Evolutionary conservation across 2,888 invertebrate species (phyloP), one percentile per base, ranked within the genome.

Genomic region (Synergus itoensis): DNA sequence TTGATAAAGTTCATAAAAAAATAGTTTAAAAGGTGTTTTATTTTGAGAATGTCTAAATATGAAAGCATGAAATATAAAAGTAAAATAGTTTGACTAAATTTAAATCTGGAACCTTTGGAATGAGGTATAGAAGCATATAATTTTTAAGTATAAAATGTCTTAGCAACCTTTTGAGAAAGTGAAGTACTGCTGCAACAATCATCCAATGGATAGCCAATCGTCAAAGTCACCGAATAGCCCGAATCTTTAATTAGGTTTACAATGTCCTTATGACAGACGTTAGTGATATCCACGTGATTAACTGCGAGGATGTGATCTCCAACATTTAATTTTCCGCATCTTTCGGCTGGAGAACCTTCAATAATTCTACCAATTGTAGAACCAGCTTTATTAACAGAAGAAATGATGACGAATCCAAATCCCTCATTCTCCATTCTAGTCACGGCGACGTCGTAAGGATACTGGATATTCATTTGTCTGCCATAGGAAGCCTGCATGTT

Each of bases 361-460:
- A 99, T 98, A 85, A 99, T 95, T 90, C 98, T 96, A 95, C 98
- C 98, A 85, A 98, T 98, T 40, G 98, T 98, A 0, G 96, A 96
- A 43, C 97, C 96, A 82, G 96, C 96, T 92, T 96, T 96, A 86
- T 97, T 98, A 4, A 98, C 97, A 7, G 98, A 98, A 0, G 99
- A 99, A 87, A 99, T 99, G 86, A 99, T 99, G 73, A 99, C 99
- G 92, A 99, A 99, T 14, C 99, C 99, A 92, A 99, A 99, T 5
- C 99, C 99, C 92, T 99, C 99, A 84, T 96, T 97, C 89, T 99
- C 98, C 91, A 95, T 95, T 76, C 99, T 94, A 81, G 96, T 96
- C 1, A 99, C 97, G 1, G 97, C 96, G 5, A 99, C 98, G 92
- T 99, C 98, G 89, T 98, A 98, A 0, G 98, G 98, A 89, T 94